phyloP scores from a whole-genome alignment of 1,140 invertebrate genomes.

The Lethrus apterus region DNA sequence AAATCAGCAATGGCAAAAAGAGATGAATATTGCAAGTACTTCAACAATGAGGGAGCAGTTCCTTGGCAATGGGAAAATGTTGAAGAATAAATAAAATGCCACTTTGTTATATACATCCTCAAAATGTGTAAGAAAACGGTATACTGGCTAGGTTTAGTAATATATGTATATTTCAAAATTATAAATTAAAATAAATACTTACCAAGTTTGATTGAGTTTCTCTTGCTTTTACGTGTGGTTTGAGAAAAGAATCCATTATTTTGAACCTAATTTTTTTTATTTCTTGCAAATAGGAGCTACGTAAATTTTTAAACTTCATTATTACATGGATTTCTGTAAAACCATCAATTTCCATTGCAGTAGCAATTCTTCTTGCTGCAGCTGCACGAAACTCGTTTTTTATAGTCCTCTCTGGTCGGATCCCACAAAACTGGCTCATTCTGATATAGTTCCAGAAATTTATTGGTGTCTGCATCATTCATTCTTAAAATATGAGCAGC shows the following conservation, averaged over 20 bases:
- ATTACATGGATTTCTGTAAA: slow-evolving; percentile 17
- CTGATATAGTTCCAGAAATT: slow-evolving; percentile 15
- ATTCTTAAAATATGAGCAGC: background rate
- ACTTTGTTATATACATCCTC: background rate
- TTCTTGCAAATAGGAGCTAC: slow-evolving; percentile 16
- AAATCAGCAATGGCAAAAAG: background rate
- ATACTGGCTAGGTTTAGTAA: no score
- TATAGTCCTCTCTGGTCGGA: slow-evolving; percentile 13
- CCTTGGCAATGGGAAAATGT: background rate
- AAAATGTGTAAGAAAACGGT: background rate
- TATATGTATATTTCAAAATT: no score
- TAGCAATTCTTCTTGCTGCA: slow-evolving; percentile 18
- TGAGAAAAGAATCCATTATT: slow-evolving; percentile 9
- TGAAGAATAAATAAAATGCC: background rate
- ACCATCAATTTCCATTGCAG: slow-evolving; percentile 12
- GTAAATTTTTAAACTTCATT: slow-evolving; percentile 23
- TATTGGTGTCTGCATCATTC: slow-evolving; percentile 16
- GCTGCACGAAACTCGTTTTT: slow-evolving; percentile 12
- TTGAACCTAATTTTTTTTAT: slow-evolving; percentile 30
- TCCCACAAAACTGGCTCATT: slow-evolving; percentile 16
- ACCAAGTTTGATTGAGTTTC: slow-evolving; percentile 16
- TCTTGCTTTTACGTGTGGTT: slow-evolving; percentile 8
- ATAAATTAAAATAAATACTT: slow-evolving; percentile 16
- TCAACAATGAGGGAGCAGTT: background rate
- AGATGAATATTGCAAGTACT: background rate